Evolutionary conservation across 23 tunicate species (phyloP).

Genomic region (Oikopleura albicans): DNA sequence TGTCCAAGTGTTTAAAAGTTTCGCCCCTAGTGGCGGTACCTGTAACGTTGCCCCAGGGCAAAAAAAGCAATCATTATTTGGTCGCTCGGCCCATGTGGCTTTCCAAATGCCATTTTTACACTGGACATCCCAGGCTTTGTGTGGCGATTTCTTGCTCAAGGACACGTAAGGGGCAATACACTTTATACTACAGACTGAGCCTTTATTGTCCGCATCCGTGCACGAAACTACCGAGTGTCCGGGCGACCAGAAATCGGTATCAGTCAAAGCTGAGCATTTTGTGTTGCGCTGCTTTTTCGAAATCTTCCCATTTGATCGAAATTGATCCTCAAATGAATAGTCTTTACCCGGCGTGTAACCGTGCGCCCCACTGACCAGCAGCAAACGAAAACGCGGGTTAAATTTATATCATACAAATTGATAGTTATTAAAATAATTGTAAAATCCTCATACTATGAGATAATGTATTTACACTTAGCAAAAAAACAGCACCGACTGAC

Average conservation of each 20-base stretch:
- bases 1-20: neutral
- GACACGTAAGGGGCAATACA: neutral
- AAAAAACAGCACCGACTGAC: too few relatives aligned
- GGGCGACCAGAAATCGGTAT: constrained; percentile 2
- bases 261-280: neutral
- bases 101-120: neutral
- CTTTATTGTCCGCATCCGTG: neutral
- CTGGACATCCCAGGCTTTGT: neutral
- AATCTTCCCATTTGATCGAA: neutral
- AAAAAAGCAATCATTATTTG: neutral
- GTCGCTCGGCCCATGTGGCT: neutral
- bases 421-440: too few relatives aligned
- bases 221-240: neutral
- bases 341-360: neutral
- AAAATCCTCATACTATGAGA: too few relatives aligned
- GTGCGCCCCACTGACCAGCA: neutral
- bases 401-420: neutral
- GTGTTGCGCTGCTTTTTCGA: neutral
- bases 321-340: neutral
- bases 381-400: neutral
- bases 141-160: neutral
- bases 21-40: neutral
- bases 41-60: neutral
- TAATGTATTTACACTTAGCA: too few relatives aligned
- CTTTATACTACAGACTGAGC: neutral